Conservation (phyloP, 2,113 vertebrate species). For the Atlantisia rogersi region DNA sequence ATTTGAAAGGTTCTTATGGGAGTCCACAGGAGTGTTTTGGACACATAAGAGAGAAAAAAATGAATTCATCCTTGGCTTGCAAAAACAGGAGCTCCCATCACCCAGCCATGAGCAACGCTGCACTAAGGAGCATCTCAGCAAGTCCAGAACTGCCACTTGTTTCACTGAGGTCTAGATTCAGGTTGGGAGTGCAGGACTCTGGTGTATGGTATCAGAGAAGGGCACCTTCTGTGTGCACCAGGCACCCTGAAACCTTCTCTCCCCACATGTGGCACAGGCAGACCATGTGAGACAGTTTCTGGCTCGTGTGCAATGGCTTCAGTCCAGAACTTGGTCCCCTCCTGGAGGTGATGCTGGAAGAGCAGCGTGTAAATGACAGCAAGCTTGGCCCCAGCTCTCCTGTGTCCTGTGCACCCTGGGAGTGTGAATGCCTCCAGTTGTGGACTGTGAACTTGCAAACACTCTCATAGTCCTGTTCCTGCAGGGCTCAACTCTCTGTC, state of each 20-base stretch:
- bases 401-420: neutral
- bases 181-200: neutral
- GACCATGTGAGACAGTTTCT: rapidly evolving
- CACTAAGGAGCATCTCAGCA: neutral
- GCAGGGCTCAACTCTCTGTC: neutral
- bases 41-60: neutral
- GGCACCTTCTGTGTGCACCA: neutral
- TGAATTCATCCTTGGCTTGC: neutral
- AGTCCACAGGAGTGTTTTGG: neutral
- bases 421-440: neutral
- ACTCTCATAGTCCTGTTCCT: neutral
- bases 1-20: neutral
- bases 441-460: neutral
- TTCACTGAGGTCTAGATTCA: neutral
- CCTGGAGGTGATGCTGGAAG: neutral
- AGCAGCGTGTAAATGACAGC: neutral
- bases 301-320: neutral
- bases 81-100: neutral
- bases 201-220: neutral
- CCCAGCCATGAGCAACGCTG: neutral
- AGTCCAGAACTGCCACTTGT: neutral
- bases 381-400: neutral
- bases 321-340: rapidly evolving
- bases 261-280: rapidly evolving
- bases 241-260: neutral